Conservation (phyloP, 2,113 vertebrate species). For the Scortum barcoo region DNA sequence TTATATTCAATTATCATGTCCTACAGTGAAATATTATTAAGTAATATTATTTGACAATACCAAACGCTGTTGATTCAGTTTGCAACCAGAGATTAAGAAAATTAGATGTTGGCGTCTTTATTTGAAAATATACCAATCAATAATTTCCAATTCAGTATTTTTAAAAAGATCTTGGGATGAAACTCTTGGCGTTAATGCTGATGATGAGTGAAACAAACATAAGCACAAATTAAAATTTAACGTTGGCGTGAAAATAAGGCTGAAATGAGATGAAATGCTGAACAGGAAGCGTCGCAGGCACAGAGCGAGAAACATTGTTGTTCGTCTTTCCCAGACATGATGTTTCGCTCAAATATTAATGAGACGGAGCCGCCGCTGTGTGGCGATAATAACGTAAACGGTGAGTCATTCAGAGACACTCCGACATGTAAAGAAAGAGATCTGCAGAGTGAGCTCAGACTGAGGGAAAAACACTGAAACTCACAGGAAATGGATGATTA, state of each 20-base stretch:
- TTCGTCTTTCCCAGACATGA: slow-evolving; percentile 42
- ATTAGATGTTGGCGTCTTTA: background rate
- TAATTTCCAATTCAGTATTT: background rate
- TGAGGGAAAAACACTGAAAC: background rate
- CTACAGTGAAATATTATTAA: background rate
- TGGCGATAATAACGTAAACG: background rate
- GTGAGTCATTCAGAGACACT: slow-evolving; percentile 22
- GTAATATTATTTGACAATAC: background rate
- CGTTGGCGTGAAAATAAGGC: slow-evolving; percentile 5
- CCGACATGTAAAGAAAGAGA: background rate
- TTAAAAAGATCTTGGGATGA: slow-evolving; percentile 42
- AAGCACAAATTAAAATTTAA: slow-evolving; percentile 29
- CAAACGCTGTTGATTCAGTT: background rate
- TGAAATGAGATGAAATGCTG: slow-evolving; percentile 41
- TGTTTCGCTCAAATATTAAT: slow-evolving; percentile 49
- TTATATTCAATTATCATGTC: background rate
- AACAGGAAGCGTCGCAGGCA: slow-evolving; percentile 13
- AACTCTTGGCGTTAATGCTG: slow-evolving; percentile 18
- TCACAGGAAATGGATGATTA: background rate
- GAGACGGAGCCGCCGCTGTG: slow-evolving; percentile 8
- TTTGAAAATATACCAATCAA: background rate
- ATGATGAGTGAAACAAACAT: slow-evolving; percentile 2
- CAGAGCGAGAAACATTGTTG: background rate
- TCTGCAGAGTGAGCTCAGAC: background rate
- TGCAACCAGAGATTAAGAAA: background rate